Base-by-base conservation (phyloP, 1,140 invertebrate species). In the Trachymyrmex septentrionalis region DNA sequence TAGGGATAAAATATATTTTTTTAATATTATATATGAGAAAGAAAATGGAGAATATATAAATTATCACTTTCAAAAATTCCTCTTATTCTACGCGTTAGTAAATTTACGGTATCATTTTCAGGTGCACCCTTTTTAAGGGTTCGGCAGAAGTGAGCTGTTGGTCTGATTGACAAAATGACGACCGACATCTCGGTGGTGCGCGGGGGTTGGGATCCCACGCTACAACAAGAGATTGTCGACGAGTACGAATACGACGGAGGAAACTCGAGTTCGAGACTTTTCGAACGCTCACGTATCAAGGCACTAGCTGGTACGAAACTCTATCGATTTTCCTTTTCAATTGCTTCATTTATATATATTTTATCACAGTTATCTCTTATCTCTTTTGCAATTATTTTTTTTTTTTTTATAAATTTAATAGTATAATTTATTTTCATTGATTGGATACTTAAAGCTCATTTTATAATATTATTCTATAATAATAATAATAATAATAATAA, bases 211-310 rank as follows among this genome's bases (percentile, higher is more conserved):
- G 98, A 99, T 96, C 97, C 98, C 90, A 97, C 97, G 95, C 96
- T 98, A 94, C 97, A 97, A 93, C 97, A 98, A 94, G 98, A 98
- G 96, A 97, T 98, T 94, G 97, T 98, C 94, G 98, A 99, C 92
- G 98, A 99, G 94, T 99, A 99, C 96, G 99, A 99, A 96, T 99
- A 99, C 96, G 99, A 99, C 96, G 99, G 99, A 92, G 99, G 99
- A 93, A 99, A 99, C 95, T 99, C 99, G 91, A 99, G 99, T 88
- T 99, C 99, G 87, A 97, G 99, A 93, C 97, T 99, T 67, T 99
- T 99, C 96, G 99, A 99, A 96, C 97, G 99, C 95, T 99, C 99
- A 92, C 97, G 99, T 93, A 99, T 99, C 93, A 99, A 99, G 96
- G 99, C 99, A 86, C 96, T 99, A 92, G 99, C 99, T 94, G 98